Percentiles rank a stretch among this genome's conserved stretches.
phyloP scores from a whole-genome alignment of 2,113 vertebrate genomes.

The Rhodinocichla rosea region DNA sequence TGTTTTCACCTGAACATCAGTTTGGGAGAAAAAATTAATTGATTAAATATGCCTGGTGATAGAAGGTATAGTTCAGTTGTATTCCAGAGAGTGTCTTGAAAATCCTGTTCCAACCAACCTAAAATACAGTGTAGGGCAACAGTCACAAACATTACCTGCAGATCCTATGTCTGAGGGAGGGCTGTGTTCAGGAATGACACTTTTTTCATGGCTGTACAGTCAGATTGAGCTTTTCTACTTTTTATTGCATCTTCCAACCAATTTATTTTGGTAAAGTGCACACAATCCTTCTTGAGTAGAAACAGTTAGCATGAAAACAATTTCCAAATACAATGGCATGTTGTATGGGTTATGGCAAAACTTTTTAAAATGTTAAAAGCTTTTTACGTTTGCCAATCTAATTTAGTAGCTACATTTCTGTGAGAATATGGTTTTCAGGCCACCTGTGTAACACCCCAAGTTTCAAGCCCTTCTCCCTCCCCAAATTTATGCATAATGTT shows the following conservation, averaged over 20 bases:
- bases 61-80: not conserved
- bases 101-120: not conserved
- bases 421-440: not conserved
- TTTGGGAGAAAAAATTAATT: not conserved
- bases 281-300: not conserved
- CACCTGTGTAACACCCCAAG: not conserved
- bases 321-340: rapidly evolving
- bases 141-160: not conserved
- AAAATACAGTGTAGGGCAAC: not conserved
- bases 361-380: not conserved
- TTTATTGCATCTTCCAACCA: not conserved
- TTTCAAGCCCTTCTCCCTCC: not conserved
- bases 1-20: not conserved
- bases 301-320: not conserved
- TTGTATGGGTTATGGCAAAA: not conserved
- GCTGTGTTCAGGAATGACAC: not conserved
- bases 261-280: not conserved
- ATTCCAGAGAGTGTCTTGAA: not conserved
- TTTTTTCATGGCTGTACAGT: not conserved
- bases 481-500: not conserved
- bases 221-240: not conserved
- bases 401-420: not conserved
- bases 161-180: not conserved
- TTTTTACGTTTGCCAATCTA: not conserved
- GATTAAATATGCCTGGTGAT: not conserved